Base-by-base conservation (phyloP, 2,113 vertebrate species). In the Hippocampus abdominalis region DNA sequence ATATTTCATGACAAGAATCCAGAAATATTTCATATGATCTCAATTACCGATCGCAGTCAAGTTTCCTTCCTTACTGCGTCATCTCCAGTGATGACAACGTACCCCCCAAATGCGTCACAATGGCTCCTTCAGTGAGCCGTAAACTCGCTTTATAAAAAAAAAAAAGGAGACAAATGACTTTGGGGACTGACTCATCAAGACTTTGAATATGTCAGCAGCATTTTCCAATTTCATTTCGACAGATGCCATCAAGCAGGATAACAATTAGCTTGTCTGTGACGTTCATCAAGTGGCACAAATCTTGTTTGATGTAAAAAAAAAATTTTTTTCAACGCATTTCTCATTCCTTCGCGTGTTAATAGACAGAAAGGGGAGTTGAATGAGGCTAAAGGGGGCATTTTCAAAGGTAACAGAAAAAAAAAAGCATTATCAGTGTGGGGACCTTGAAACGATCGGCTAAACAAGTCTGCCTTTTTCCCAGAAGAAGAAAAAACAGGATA, bases 231-330 rank as follows among this genome's bases (percentile, higher is more conserved):
- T 27, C 23, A 27, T 57, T 57, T 25, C 23, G 27, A 57, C 56
- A 57, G 10, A 57, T 57, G 12, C 10, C 25, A 27, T 27, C 23
- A 29, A 27, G 56, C 25, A 57, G 2, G 56, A 23, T 23, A 23
- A 54, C n/a, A 54, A 54, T 57, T 57, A 57, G 23, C 4, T 25
- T 57, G 25, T 27, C 4, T 25, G 10, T 57, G 3, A 57, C 29
- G 56, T 57, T 57, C 23, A 57, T 57, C 56, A 57, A 57, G 56
- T 57, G 53, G 11, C 53, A 56, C n/a, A 25, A 23, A 56, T 56
- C 53, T 56, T 54, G 53, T 54, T 54, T 54, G 2, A 29, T 29
- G 29, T 29, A 3, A 29, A 29, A 29, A 29, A 29, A 3, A n/a
- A 54, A 54, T 54, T 54, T 11, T n/a, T 54, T 1, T 6, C 20